Conservation (phyloP, 1,140 invertebrate species). For the Drosophila mayri region DNA sequence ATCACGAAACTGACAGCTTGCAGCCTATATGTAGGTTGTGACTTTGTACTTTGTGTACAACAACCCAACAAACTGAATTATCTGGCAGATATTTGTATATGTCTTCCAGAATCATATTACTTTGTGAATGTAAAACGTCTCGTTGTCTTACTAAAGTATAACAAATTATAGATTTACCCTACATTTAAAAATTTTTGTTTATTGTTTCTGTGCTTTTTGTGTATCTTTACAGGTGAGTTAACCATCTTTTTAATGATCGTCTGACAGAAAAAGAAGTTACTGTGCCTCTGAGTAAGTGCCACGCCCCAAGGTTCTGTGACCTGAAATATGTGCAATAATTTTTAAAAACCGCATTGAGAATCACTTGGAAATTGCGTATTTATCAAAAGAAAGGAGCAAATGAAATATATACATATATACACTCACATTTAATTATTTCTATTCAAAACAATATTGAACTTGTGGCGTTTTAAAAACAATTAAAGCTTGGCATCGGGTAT, state of each 20-base stretch:
- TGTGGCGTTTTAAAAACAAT: slow-evolving; percentile 57
- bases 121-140: background rate
- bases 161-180: slow-evolving; percentile 1
- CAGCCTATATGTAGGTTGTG: too few species aligned
- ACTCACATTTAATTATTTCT: slow-evolving; percentile 1
- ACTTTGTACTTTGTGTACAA: too few species aligned
- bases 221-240: slow-evolving; percentile 59
- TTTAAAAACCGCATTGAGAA: slow-evolving; percentile 18
- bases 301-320: slow-evolving; percentile 25
- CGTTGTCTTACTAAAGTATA: background rate
- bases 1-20: too few species aligned
- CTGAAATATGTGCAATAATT: slow-evolving; percentile 43
- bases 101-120: background rate
- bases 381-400: slow-evolving; percentile 20
- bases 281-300: slow-evolving; percentile 52
- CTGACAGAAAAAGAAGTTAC: slow-evolving; percentile 2
- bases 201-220: slow-evolving; percentile 2
- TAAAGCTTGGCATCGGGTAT: slow-evolving; percentile 13
- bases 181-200: slow-evolving; percentile 1
- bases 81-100: too few species aligned
- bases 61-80: too few species aligned
- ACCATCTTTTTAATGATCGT: slow-evolving; percentile 17
- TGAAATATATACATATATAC: background rate
- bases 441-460: slow-evolving; percentile 45
- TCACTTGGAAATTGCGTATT: slow-evolving; percentile 61